Conservation (phyloP, 2,888 invertebrate genomes). For the Eudemis profundana region DNA sequence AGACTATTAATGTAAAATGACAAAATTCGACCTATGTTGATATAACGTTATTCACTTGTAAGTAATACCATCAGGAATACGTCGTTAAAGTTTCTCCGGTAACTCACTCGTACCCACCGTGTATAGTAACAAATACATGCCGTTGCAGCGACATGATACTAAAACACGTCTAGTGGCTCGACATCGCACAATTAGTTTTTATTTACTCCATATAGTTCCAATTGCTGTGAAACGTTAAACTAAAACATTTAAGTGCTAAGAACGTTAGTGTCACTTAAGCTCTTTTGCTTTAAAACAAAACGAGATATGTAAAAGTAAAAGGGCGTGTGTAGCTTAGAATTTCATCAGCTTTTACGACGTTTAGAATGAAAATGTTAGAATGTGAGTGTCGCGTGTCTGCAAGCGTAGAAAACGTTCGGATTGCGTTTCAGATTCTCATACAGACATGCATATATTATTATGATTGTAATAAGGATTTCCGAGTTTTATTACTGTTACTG, state of each 20-base stretch:
- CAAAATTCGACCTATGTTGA: too few species aligned
- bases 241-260: neutral
- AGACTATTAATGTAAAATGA: too few species aligned
- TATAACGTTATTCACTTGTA: too few species aligned
- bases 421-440: conserved; percentile 21
- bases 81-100: too few species aligned
- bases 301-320: neutral
- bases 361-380: neutral
- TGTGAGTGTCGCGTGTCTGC: neutral
- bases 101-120: conserved; percentile 3
- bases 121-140: neutral
- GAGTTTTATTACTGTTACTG: neutral
- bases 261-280: neutral
- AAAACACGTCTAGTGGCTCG: conserved; percentile 10
- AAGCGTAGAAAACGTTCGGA: conserved; percentile 1
- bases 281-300: neutral
- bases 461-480: conserved; percentile 3
- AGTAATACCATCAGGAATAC: too few species aligned
- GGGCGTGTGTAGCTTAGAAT: neutral
- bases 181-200: conserved; percentile 21
- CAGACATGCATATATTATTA: neutral
- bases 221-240: neutral
- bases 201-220: conserved; percentile 16
- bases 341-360: neutral
- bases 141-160: conserved; percentile 15